Evolutionary conservation across 2,888 invertebrate species (phyloP).

Genomic region (Celastrina argiolus): DNA sequence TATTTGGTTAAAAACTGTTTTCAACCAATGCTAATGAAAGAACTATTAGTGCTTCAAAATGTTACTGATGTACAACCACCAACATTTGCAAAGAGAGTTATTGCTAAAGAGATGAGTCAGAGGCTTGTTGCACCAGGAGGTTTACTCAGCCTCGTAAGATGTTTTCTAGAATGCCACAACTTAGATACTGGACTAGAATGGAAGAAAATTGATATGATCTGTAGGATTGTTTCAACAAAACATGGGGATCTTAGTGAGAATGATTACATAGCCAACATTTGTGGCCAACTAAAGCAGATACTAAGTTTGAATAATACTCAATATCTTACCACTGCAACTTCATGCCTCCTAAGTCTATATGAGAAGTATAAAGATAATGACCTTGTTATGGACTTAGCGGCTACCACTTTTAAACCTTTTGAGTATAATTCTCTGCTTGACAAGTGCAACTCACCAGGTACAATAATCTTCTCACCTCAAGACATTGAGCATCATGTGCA

Average conservation of each 20-base stretch:
- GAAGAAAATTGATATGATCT: constrained; percentile 82
- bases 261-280: constrained; percentile 75
- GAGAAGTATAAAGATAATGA: constrained; percentile 65
- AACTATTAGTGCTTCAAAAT: constrained; percentile 82
- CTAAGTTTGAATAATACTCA: constrained; percentile 60
- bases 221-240: constrained; percentile 79
- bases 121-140: constrained; percentile 80
- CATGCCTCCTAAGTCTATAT: constrained; percentile 75
- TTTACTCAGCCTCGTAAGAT: constrained; percentile 79
- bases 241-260: constrained; percentile 62
- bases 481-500: constrained; percentile 59
- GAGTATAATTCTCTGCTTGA: constrained; percentile 42
- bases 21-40: constrained; percentile 80
- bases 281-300: constrained; percentile 71
- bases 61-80: constrained; percentile 71
- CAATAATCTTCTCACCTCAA: constrained; percentile 53
- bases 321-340: constrained; percentile 69
- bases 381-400: constrained; percentile 46
- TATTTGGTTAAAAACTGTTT: constrained; percentile 76
- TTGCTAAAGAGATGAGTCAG: constrained; percentile 78
- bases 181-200: constrained; percentile 80
- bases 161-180: constrained; percentile 78
- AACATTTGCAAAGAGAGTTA: constrained; percentile 79
- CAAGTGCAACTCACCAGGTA: constrained; percentile 50
- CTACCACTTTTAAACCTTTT: constrained; percentile 50